A percentile compares a stretch with the other conserved stretches of the same genome.
Conservation (phyloP, 2,797 vertebrate species). For the Knipowitschia caucasica region DNA sequence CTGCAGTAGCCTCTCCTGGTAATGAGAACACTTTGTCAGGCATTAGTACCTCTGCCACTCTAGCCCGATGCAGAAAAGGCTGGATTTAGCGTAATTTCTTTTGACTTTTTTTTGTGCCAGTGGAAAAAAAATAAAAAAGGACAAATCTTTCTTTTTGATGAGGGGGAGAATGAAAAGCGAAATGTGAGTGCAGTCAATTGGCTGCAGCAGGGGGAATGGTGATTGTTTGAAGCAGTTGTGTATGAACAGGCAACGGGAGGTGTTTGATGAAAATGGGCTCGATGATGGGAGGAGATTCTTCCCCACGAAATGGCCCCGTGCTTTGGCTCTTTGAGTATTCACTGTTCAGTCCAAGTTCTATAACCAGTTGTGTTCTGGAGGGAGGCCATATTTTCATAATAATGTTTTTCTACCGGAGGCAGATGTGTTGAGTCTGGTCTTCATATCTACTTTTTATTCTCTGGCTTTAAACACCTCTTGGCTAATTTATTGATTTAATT, state of each 20-base stretch:
- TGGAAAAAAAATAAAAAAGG: slow-evolving; percentile 23
- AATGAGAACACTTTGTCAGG: slow-evolving; percentile 76
- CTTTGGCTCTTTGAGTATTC: neutral
- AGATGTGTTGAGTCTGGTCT: no score
- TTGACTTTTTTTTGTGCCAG: slow-evolving; percentile 17
- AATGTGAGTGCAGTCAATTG: slow-evolving; percentile 39
- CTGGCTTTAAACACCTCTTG: no score
- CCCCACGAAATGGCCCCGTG: slow-evolving; percentile 17
- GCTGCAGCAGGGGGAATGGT: slow-evolving; percentile 27
- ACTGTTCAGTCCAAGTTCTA: neutral
- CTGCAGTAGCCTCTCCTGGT: slow-evolving; percentile 64
- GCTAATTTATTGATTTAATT: no score
- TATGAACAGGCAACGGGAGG: slow-evolving; percentile 30
- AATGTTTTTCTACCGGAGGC: no score
- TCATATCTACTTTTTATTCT: no score
- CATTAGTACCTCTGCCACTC: slow-evolving; percentile 62
- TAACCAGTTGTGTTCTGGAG: no score
- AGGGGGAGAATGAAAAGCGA: slow-evolving; percentile 42
- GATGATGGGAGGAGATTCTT: slow-evolving; percentile 10
- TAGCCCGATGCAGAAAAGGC: slow-evolving; percentile 30
- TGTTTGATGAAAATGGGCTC: slow-evolving; percentile 37
- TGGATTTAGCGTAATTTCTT: slow-evolving; percentile 45
- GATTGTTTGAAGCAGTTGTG: slow-evolving; percentile 45
- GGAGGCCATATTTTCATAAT: no score
- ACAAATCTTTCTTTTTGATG: slow-evolving; percentile 55